These are phyloP conservation scores for Acanthurus tractus DNA, from an alignment of 2,797 vertebrate genomes.

Conservation along the genomic window DNA sequence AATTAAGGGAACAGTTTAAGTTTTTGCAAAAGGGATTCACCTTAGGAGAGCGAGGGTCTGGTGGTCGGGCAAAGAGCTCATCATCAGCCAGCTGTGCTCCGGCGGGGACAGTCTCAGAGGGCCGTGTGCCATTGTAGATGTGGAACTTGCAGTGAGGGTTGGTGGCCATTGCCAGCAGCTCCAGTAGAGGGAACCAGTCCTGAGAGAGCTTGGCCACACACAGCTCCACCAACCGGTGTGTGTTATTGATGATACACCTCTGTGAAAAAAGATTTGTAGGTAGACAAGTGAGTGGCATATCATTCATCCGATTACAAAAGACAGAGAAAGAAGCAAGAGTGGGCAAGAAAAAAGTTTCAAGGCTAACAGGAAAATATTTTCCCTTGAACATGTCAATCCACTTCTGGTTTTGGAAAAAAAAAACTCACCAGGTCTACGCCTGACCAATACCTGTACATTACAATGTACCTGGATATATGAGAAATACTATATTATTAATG, in stretches of 20 bases:
- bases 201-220: slow-evolving; percentile 99
- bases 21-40: slow-evolving; percentile 69
- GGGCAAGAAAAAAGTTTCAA: background rate
- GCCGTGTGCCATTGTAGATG: slow-evolving; percentile 99
- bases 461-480: slow-evolving; percentile 29
- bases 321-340: background rate
- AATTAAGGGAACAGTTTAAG: background rate
- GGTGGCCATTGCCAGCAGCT: slow-evolving; percentile 99
- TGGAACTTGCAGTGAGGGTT: slow-evolving; percentile 99
- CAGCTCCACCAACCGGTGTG: slow-evolving; percentile 98
- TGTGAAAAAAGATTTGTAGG: slow-evolving; percentile 64
- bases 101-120: slow-evolving; percentile 97
- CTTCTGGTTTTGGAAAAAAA: slow-evolving; percentile 8
- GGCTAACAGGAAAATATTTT: background rate
- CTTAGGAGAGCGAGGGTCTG: slow-evolving; percentile 98
- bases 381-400: background rate
- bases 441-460: slow-evolving; percentile 1
- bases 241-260: slow-evolving; percentile 99
- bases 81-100: slow-evolving; percentile 97
- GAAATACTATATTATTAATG: slow-evolving; percentile 38
- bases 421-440: background rate
- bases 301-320: background rate
- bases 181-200: slow-evolving; percentile 99
- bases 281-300: background rate
- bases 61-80: slow-evolving; percentile 97